phyloP scores from a whole-genome alignment of 2,113 vertebrate species.

The Otis tarda region DNA sequence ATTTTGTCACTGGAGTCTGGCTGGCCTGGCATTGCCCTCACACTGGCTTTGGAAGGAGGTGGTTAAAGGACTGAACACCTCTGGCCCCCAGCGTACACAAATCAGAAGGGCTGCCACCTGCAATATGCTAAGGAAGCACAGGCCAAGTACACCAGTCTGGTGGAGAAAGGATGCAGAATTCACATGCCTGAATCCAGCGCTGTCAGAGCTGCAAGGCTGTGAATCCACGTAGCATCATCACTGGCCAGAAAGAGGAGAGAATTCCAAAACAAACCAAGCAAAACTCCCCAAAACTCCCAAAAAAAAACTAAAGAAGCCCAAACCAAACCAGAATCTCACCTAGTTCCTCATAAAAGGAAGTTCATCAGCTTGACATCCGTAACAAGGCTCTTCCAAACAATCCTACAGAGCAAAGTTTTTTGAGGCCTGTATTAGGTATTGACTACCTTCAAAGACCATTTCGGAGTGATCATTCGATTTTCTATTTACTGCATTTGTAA shows the following conservation, averaged over 20 bases:
- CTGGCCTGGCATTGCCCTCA: neutral
- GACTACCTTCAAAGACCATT: neutral
- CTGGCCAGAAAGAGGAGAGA: neutral
- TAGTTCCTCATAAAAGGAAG: neutral
- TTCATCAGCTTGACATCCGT: neutral
- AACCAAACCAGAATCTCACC: neutral
- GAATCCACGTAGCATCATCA: neutral
- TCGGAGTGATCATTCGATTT: neutral
- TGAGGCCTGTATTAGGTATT: neutral
- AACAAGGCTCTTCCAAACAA: neutral
- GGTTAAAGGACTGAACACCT: neutral
- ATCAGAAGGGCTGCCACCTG: neutral
- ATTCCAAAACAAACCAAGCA: neutral
- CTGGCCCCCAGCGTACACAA: neutral
- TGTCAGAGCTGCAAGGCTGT: neutral
- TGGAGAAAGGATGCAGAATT: neutral
- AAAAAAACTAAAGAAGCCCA: neutral
- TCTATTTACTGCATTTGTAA: neutral
- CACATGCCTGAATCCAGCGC: neutral
- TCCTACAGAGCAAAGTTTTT: neutral
- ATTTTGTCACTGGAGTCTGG: neutral
- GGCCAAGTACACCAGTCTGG: rapidly evolving
- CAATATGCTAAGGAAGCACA: neutral
- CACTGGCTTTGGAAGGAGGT: neutral
- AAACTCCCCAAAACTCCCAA: neutral